Conservation (phyloP, 2,113 vertebrate genomes). For the Pedetes capensis region DNA sequence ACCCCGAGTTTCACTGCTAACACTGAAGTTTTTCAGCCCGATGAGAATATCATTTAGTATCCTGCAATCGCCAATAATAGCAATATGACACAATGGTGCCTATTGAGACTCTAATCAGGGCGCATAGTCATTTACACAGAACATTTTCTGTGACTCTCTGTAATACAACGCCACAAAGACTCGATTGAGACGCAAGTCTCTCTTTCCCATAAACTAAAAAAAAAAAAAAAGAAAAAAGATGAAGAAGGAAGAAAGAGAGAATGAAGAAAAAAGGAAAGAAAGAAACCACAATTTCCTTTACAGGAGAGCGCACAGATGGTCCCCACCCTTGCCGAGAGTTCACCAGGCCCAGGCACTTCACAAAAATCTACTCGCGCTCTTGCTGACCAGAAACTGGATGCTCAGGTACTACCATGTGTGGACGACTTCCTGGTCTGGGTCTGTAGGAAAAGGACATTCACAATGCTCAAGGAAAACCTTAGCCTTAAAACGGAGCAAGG, state of each 20-base stretch:
- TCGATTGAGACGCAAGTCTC: slow-evolving; percentile 83
- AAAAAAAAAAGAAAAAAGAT: slow-evolving; percentile 41
- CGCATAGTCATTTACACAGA: slow-evolving; percentile 86
- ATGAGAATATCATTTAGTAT: slow-evolving; percentile 85
- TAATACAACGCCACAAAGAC: slow-evolving; percentile 85
- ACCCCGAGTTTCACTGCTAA: slow-evolving; percentile 75
- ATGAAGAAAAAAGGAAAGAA: slow-evolving; percentile 64
- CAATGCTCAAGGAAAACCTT: not conserved
- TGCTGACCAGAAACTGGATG: not conserved
- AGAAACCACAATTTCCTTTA: slow-evolving; percentile 79
- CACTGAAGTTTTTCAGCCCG: slow-evolving; percentile 84
- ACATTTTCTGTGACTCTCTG: slow-evolving; percentile 85
- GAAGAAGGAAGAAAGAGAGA: not conserved
- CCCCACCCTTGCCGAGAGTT: slow-evolving; percentile 71
- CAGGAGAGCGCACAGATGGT: slow-evolving; percentile 79
- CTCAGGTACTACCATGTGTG: rapidly evolving
- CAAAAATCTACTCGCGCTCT: not conserved
- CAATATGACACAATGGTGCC: slow-evolving; percentile 84
- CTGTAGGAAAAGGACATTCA: not conserved
- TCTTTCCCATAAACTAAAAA: slow-evolving; percentile 82
- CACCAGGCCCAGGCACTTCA: slow-evolving; percentile 52
- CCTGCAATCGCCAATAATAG: slow-evolving; percentile 87
- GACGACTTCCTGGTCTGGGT: not conserved
- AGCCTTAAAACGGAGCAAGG: not conserved
- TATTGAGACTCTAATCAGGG: slow-evolving; percentile 83